Base-by-base conservation (phyloP, 2,888 invertebrate genomes). In the Serripes groenlandicus region DNA sequence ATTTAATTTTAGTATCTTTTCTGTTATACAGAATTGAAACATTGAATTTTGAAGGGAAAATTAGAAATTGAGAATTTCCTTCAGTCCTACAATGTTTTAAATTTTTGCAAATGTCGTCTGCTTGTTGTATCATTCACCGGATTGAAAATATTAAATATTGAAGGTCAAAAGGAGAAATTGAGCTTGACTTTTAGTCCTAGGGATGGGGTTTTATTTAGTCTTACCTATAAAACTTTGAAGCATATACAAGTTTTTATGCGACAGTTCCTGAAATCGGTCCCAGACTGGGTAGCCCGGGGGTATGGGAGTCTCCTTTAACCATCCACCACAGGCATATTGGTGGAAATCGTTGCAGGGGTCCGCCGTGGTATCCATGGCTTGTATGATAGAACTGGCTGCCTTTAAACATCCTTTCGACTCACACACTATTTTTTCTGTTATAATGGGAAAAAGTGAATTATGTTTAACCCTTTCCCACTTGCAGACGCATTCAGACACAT, bases 261-360 rank as follows among this genome's bases (percentile, higher is more conserved):
- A 90, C 30, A 92, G 82, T 72, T 93, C 91, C 78, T 92, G 92
- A 66, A 92, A 89, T 30, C 92, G 78, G 82, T 92, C 92, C 92
- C 92, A 93, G 66, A 89, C 87, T 26, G 88, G 88, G 78, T 92
- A 92, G 3, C 92, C 92, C n/a, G 90, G 89, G 15, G 93, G 92
- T 30, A 92, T 92, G 4, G 93, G 93, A 21, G 90, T 92, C 4
- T 90, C 85, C 69, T 79, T 81, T 32, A 90, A 82, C 93, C 93
- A 93, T 1, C 91, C 90, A 7, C 93, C 93, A 86, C 93, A 93
- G 0, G 93, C 91, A 72, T 92, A 93, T 78, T 91, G 88, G 75
- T 92, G 92, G 76, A 93, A 93, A 77, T 93, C 89, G 28, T 85
- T 80, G 78, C 93, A 93, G 1, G 93, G 93, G 52, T 90, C 84